Percentiles rank a stretch among this genome's conserved stretches.
phyloP scores from a whole-genome alignment of 1,140 invertebrate species.

The Zaprionus ghesquierei region DNA sequence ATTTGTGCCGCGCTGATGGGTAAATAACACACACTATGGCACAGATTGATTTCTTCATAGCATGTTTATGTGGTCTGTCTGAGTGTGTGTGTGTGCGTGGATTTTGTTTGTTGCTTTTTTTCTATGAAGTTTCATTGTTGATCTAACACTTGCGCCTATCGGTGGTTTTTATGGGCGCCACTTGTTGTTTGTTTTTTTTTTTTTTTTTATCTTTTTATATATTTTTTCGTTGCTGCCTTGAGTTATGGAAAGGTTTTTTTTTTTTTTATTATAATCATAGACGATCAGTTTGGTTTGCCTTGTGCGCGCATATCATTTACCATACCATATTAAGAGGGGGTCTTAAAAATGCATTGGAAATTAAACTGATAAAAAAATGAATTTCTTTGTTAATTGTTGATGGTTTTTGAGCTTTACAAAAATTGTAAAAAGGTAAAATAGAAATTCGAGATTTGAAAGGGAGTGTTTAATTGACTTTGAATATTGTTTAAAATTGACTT shows the following conservation, averaged over 20 bases:
- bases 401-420: too few relatives aligned
- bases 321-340: neutral
- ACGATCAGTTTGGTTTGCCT: conserved; percentile 21
- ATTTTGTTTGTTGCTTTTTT: conserved; percentile 21
- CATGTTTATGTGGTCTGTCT: neutral
- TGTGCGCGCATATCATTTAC: neutral
- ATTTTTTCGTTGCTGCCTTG: conserved; percentile 1
- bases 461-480: too few relatives aligned
- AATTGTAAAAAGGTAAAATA: too few relatives aligned
- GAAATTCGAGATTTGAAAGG: too few relatives aligned
- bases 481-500: too few relatives aligned
- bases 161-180: conserved; percentile 31
- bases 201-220: neutral
- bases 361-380: neutral
- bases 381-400: neutral
- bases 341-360: neutral
- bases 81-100: neutral
- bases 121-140: conserved; percentile 26
- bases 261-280: conserved; percentile 5
- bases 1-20: conserved; percentile 18
- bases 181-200: conserved; percentile 22
- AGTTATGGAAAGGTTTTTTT: conserved; percentile 16
- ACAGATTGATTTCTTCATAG: conserved; percentile 23
- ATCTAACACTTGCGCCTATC: conserved; percentile 34
- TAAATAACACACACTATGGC: neutral